A percentile compares a stretch with the other conserved stretches of the same genome.
Conservation (phyloP, 1,140 invertebrate genomes). For the Periplaneta americana region DNA sequence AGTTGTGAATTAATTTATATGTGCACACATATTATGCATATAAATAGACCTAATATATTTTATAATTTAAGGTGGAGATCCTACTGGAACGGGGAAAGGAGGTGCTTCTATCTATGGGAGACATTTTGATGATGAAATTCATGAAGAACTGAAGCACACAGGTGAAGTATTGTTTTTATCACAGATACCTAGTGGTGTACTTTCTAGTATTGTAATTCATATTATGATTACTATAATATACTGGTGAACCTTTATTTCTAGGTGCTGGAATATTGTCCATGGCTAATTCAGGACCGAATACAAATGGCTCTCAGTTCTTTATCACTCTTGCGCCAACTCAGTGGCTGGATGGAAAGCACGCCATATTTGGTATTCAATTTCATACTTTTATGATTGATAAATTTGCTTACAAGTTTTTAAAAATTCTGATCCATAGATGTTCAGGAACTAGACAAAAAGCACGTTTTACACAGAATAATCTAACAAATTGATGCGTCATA, state of each 20-base stretch:
- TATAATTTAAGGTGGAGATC: constrained; percentile 67
- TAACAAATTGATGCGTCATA: too few relatives aligned
- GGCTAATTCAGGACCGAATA: constrained; percentile 92
- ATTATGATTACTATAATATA: too few relatives aligned
- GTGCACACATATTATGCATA: too few relatives aligned
- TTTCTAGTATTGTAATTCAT: too few relatives aligned
- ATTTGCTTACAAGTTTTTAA: too few relatives aligned
- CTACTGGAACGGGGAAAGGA: constrained; percentile 90
- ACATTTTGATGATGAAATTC: constrained; percentile 94
- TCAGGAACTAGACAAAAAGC: too few relatives aligned
- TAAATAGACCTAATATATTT: too few relatives aligned
- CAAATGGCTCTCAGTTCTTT: constrained; percentile 98
- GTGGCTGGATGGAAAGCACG: constrained; percentile 96
- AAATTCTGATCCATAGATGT: too few relatives aligned
- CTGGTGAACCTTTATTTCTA: constrained; percentile 31
- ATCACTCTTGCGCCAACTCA: constrained; percentile 95
- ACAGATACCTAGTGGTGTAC: background rate
- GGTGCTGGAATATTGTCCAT: constrained; percentile 76
- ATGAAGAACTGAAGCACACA: constrained; percentile 90
- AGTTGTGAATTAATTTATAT: too few relatives aligned
- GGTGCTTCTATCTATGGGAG: constrained; percentile 95
- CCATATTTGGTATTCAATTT: constrained; percentile 75
- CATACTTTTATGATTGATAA: background rate
- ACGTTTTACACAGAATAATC: too few relatives aligned
- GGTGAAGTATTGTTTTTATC: constrained; percentile 44